These are phyloP conservation scores for Helicoverpa assulta DNA, from an alignment of 2,888 invertebrate genomes.

Conservation along the genomic window DNA sequence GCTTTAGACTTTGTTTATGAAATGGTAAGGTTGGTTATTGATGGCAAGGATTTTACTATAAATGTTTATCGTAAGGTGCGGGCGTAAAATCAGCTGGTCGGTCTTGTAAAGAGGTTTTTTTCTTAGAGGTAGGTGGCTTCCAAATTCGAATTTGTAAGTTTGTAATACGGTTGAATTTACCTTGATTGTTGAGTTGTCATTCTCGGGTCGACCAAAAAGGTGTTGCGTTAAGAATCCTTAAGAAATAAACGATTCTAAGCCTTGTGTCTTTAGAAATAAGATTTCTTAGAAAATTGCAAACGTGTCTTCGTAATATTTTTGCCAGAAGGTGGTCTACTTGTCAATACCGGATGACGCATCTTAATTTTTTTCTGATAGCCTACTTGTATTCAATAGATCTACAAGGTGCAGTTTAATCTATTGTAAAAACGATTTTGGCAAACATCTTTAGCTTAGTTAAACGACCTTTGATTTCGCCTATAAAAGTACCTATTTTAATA, in stretches of 20 bases:
- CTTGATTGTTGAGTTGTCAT: slow-evolving; percentile 5
- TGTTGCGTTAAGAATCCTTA: background rate
- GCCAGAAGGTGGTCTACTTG: slow-evolving; percentile 53
- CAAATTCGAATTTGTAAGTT: slow-evolving; percentile 12
- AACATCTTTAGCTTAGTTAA: slow-evolving; percentile 26
- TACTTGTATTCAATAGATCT: slow-evolving; percentile 42
- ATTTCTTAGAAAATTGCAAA: background rate
- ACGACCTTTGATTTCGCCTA: slow-evolving; percentile 18
- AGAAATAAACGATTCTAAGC: slow-evolving; percentile 15
- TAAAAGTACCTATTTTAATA: slow-evolving; percentile 11
- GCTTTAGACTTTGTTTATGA: slow-evolving; percentile 31
- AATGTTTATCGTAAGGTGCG: slow-evolving; percentile 77
- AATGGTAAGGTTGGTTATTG: slow-evolving; percentile 6
- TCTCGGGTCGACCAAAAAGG: slow-evolving; percentile 5
- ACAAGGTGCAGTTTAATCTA: slow-evolving; percentile 62
- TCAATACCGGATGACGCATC: slow-evolving; percentile 57
- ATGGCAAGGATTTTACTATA: slow-evolving; percentile 62
- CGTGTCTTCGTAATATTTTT: background rate
- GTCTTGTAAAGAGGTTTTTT: slow-evolving; percentile 53
- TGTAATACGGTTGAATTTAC: slow-evolving; percentile 10
- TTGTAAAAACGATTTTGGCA: slow-evolving; percentile 28
- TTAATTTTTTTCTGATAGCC: slow-evolving; percentile 46
- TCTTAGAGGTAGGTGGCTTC: background rate
- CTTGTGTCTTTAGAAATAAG: slow-evolving; percentile 24
- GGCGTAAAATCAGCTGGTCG: slow-evolving; percentile 84